Conservation (phyloP, 2,797 vertebrate species). For the Peromyscus nudipes region DNA sequence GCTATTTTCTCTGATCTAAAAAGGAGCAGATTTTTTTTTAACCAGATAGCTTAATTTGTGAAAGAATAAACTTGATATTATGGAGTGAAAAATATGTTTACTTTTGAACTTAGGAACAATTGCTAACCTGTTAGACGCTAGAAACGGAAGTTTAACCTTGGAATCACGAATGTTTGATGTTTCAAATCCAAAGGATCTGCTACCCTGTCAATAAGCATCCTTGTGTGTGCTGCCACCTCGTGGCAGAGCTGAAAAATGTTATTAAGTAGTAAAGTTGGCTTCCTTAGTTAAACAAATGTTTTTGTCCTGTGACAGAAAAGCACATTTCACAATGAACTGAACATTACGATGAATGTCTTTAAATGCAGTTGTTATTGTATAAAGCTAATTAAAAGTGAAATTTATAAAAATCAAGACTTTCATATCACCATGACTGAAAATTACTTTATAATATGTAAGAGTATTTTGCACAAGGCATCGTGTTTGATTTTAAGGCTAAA, state of each 20-base stretch:
- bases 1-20: not conserved
- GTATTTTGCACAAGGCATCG: not conserved
- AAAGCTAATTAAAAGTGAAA: not conserved
- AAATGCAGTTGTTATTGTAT: not conserved
- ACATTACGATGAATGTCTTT: not conserved
- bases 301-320: not conserved
- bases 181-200: not conserved
- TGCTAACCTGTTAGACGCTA: not conserved
- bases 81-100: not conserved
- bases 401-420: not conserved
- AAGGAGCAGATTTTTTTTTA: not conserved
- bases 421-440: not conserved
- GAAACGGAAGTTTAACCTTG: not conserved
- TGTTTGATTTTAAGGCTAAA: not conserved
- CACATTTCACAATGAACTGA: not conserved
- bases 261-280: not conserved
- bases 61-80: slow-evolving; percentile 39
- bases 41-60: slow-evolving; percentile 11
- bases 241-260: slow-evolving; percentile 15
- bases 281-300: not conserved
- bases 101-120: slow-evolving; percentile 49
- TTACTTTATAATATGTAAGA: not conserved
- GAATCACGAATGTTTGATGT: not conserved
- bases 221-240: slow-evolving; percentile 76
- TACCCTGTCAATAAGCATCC: not conserved